Evolutionary conservation across 2,797 vertebrate species (phyloP), one percentile per base, ranked within the genome.

Genomic region (Pipistrellus nathusii): DNA sequence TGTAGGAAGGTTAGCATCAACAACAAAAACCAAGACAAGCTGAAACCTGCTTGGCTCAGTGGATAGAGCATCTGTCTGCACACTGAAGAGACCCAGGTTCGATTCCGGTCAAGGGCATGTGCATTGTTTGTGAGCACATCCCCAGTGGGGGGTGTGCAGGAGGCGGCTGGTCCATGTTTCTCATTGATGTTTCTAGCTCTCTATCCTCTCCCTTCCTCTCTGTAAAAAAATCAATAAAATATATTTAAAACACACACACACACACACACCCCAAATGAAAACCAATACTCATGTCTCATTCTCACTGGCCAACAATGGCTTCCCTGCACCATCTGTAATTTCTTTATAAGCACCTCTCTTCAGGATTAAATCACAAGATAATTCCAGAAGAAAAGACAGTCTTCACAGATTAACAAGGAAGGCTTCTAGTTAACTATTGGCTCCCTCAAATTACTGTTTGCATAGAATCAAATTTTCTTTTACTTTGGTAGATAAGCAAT

Each of bases 351-450:
- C 21, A 25, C 23, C 3, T 62, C 30, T 86, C 44, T 91, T 81
- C 80, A 89, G 59, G 17, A 85, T 73, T 80, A 94, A 92, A 38
- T 44, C 53, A 81, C 8, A 91, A 62, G 85, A 53, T 41, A 32
- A 7, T 32, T 32, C 20, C 25, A 85, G 21, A 85, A 83, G 66
- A 48, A 17, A 51, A 27, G 25, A 57, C 20, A 35, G 35, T 85
- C 15, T 94, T 89, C 75, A 80, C 30, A 46, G 71, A 3, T 32
- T 81, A 76, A 20, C 73, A 75, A 81, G 44, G 68, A 62, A 59
- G 10, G 30, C 30, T 80, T 30, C 80, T 30, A 15, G 18, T 88
- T 94, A 80, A 68, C 48, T 38, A 32, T 69, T 75, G 41, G 20
- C 51, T 85, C 3, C 73, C 27, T 8, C 53, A 78, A 57, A 9